Evolutionary conservation across 1,140 invertebrate species (phyloP).

Genomic region (Drosophila paulistorum): DNA sequence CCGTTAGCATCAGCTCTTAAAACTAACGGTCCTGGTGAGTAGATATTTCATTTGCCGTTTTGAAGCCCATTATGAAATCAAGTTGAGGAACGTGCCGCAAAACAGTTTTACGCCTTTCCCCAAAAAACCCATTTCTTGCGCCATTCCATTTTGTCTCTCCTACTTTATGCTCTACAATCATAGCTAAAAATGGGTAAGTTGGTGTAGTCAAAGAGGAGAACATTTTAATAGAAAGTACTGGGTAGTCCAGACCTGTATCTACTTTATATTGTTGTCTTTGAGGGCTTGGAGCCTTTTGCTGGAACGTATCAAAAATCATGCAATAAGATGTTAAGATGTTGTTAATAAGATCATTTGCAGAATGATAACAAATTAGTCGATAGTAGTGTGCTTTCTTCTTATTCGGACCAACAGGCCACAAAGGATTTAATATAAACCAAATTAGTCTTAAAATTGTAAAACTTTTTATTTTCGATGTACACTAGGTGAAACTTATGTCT

Average conservation of each 20-base stretch:
- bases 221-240: too few relatives aligned
- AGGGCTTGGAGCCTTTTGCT: too few relatives aligned
- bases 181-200: background rate
- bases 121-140: background rate
- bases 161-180: background rate
- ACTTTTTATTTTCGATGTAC: too few relatives aligned
- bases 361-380: too few relatives aligned
- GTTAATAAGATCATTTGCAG: too few relatives aligned
- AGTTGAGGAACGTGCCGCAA: slow-evolving; percentile 62
- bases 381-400: too few relatives aligned
- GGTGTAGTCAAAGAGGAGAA: background rate
- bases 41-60: slow-evolving; percentile 46
- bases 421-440: too few relatives aligned
- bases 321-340: too few relatives aligned
- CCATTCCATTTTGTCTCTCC: background rate
- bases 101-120: slow-evolving; percentile 22
- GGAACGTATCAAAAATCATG: too few relatives aligned
- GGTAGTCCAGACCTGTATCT: background rate
- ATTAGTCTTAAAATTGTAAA: too few relatives aligned
- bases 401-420: too few relatives aligned
- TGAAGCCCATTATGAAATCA: slow-evolving; percentile 53
- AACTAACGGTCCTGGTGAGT: slow-evolving; percentile 15
- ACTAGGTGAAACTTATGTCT: too few relatives aligned
- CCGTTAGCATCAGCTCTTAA: slow-evolving; percentile 5
- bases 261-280: background rate